Base-by-base conservation (phyloP, 2,113 vertebrate species). In the Channa maculata region DNA sequence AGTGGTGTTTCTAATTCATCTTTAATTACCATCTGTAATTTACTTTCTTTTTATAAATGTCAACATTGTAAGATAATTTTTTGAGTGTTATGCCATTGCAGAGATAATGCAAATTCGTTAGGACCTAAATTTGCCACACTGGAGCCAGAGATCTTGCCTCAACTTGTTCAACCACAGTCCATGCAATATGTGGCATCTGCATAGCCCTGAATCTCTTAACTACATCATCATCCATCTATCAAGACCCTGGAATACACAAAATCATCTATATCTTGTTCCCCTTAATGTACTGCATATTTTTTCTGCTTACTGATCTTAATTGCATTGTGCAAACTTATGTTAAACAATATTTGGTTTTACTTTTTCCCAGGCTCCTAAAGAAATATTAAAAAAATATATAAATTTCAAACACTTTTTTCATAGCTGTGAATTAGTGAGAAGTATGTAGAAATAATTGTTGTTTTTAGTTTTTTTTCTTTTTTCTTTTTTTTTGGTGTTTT, bases 301-400 rank as follows among this genome's bases (percentile, higher is more conserved):
- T 59, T 82, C 77, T 71, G 59, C 71, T 88, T 70, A 77, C 69
- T 33, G 48, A 80, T 81, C 55, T 71, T 57, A 80, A 78, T 62
- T 70, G 71, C 79, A 88, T 84, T 91, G 85, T 94, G 88, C 76
- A 90, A 86, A 84, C 66, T 80, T 83, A 75, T 90, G 77, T 88
- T 90, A 24, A 84, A 69, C 63, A 86, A 86, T 84, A 80, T 93
- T 93, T 91, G 83, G 82, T 90, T 94, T 41, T 87, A 85, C 79
- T 85, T 93, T 92, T 86, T 93, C 88, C 92, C 65, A 77, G 92
- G 92, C 75, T 67, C 90, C 81, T 88, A 75, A 89, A 86, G 78
- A 88, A 93, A 55, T 91, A 94, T 94, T 83, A 90, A 90, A 89
- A 90, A 89, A 88, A 85, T 89, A 86, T 92, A 78, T 87, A 49